Evolutionary conservation across 2,113 vertebrate genomes (phyloP).

Genomic region (Aptenodytes patagonicus): DNA sequence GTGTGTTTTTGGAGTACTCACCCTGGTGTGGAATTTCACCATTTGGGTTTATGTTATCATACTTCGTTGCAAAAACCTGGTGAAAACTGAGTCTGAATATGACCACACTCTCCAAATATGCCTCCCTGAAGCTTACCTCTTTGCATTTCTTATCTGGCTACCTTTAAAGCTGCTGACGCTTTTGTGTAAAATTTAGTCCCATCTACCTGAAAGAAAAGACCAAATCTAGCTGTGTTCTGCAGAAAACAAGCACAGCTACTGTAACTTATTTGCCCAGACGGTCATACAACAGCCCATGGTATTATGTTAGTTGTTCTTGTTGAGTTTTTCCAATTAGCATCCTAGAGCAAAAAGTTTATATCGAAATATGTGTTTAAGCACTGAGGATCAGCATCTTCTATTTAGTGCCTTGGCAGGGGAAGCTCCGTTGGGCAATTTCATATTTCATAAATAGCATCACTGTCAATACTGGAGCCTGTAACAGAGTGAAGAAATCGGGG

Average conservation of each 20-base stretch:
- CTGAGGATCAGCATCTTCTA: background rate
- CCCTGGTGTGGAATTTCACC: background rate
- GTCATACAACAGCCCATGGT: background rate
- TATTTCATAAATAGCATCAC: background rate
- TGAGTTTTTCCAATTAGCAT: background rate
- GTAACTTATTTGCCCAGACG: background rate
- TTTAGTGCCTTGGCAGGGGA: background rate
- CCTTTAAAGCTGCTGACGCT: background rate
- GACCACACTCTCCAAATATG: background rate
- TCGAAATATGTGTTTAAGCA: background rate
- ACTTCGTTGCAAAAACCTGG: background rate
- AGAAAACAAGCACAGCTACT: background rate
- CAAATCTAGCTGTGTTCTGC: background rate
- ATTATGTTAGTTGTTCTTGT: background rate
- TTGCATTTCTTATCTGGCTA: background rate
- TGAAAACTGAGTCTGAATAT: background rate
- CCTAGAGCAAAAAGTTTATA: background rate
- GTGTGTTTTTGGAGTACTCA: background rate
- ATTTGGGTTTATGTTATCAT: background rate
- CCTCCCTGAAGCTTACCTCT: background rate
- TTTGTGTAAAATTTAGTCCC: background rate
- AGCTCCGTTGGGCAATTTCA: background rate
- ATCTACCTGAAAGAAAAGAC: background rate
- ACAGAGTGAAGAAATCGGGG: background rate
- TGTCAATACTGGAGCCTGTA: background rate